A percentile compares a stretch with the other conserved stretches of the same genome.
These are phyloP conservation scores for Etheostoma nigrum DNA, from an alignment of 2,797 vertebrate genomes.

Conservation along the genomic window DNA sequence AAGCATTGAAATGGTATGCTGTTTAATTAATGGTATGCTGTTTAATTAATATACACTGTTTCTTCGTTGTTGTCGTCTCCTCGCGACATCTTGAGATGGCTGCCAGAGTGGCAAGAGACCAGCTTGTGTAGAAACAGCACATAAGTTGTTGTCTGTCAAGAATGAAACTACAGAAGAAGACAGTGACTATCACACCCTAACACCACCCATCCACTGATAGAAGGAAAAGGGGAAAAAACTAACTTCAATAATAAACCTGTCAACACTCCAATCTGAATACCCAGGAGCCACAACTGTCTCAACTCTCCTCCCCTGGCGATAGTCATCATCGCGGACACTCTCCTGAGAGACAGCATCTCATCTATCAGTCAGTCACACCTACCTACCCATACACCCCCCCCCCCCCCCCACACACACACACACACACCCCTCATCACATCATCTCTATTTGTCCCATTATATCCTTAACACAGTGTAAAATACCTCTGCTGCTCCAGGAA, in stretches of 20 bases:
- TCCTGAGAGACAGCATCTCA: conserved; percentile 76
- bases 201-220: conserved; percentile 50
- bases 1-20: conserved; percentile 20
- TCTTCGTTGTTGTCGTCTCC: conserved; percentile 11
- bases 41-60: conserved; percentile 44
- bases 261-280: conserved; percentile 78
- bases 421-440: conserved; percentile 51
- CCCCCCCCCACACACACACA: conserved; percentile 21
- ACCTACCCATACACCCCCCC: conserved; percentile 7
- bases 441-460: conserved; percentile 76
- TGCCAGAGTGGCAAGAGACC: conserved; percentile 50
- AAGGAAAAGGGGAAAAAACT: conserved; percentile 30
- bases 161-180: conserved; percentile 53
- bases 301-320: conserved; percentile 64
- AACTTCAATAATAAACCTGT: conserved; percentile 82
- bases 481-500: conserved; percentile 57
- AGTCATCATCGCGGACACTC: conserved; percentile 70
- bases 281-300: conserved; percentile 70
- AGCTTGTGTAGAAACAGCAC: conserved; percentile 52
- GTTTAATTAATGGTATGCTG: conserved; percentile 41
- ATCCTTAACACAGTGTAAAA: conserved; percentile 73
- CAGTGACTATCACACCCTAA: conserved; percentile 55
- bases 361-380: conserved; percentile 67
- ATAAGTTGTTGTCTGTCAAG: conserved; percentile 59
- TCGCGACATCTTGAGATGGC: conserved; percentile 34